A percentile compares a stretch with the other conserved stretches of the same genome.
phyloP scores from a whole-genome alignment of 1,140 invertebrate genomes.

The Acromyrmex heyeri region DNA sequence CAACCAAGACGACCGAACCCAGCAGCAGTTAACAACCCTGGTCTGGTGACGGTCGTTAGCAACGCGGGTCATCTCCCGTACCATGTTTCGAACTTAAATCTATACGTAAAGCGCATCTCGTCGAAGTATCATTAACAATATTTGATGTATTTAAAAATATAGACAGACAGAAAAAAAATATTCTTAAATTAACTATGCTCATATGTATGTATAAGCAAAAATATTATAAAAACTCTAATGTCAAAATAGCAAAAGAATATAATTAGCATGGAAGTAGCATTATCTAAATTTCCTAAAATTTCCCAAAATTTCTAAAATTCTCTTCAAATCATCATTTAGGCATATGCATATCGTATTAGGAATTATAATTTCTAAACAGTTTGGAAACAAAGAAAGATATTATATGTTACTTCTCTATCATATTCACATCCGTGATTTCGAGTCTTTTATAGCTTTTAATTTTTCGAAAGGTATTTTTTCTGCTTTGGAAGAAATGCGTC shows the following conservation, averaged over 20 bases:
- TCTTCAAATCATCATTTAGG: neutral
- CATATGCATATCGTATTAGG: neutral
- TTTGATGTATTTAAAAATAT: neutral
- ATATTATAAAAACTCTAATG: no score
- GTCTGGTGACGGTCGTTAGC: constrained; percentile 84
- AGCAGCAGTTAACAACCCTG: constrained; percentile 82
- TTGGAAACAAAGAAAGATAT: neutral
- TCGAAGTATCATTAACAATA: neutral
- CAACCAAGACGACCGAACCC: constrained; percentile 74
- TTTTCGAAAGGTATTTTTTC: constrained; percentile 3
- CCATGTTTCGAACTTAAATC: constrained; percentile 71
- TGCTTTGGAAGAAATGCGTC: neutral
- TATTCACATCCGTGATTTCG: neutral
- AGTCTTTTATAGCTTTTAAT: constrained; percentile 16
- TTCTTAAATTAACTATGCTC: no score
- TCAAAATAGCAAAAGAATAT: neutral
- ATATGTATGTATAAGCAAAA: no score
- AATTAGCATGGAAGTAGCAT: neutral
- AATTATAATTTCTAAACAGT: neutral
- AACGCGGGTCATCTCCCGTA: constrained; percentile 67
- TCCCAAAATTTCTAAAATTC: neutral
- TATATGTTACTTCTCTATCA: neutral
- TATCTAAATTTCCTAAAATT: constrained; percentile 14
- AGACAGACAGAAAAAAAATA: neutral
- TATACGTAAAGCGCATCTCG: constrained; percentile 49